A percentile compares a stretch with the other conserved stretches of the same genome.
Evolutionary conservation across 2,113 vertebrate species (phyloP).

Genomic region (Brachyistius frenatus): DNA sequence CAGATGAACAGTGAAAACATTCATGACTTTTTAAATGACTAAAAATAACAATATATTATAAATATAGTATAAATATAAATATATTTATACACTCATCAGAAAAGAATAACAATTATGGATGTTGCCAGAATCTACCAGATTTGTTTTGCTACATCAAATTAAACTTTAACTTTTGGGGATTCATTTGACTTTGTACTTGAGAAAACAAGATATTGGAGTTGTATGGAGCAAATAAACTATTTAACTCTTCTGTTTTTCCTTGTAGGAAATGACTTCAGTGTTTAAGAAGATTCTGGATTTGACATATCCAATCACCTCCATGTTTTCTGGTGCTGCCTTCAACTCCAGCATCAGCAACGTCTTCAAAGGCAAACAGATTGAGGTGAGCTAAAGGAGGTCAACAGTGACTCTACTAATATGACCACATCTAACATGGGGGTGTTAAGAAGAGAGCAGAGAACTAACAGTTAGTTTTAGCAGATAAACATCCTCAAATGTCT

Average conservation of each 20-base stretch:
- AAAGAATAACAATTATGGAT: background rate
- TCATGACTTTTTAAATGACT: background rate
- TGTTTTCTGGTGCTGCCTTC: constrained; percentile 95
- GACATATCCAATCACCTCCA: constrained; percentile 95
- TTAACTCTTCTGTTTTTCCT: background rate
- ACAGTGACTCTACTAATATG: background rate
- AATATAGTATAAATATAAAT: no score
- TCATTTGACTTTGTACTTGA: background rate
- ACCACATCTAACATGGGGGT: background rate
- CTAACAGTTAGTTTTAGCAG: background rate
- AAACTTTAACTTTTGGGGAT: background rate
- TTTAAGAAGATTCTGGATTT: constrained; percentile 91
- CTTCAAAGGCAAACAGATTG: constrained; percentile 94
- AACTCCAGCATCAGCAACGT: constrained; percentile 90
- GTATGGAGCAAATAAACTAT: background rate
- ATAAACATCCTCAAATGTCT: background rate
- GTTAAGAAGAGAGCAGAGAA: no score
- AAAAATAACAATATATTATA: background rate
- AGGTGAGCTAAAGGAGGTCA: constrained; percentile 82
- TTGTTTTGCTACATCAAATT: background rate
- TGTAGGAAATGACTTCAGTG: constrained; percentile 91
- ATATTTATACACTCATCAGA: background rate
- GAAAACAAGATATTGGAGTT: background rate
- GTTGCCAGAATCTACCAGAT: background rate
- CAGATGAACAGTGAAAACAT: background rate